Conservation (phyloP, 2,113 vertebrate species). For the Buteo buteo region DNA sequence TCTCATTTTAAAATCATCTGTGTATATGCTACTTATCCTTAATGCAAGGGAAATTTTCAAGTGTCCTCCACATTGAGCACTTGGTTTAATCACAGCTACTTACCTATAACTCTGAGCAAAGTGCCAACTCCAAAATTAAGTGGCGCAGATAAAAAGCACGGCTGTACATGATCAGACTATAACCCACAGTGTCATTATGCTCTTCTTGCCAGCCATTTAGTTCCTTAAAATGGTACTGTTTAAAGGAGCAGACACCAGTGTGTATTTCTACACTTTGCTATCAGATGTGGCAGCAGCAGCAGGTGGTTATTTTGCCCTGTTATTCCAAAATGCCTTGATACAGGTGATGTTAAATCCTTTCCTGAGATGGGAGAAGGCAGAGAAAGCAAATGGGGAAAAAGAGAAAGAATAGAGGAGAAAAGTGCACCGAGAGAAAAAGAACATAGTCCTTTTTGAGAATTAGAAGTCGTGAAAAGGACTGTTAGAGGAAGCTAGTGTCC, state of each 20-base stretch:
- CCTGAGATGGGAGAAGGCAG: neutral
- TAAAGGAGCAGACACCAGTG: neutral
- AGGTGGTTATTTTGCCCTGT: neutral
- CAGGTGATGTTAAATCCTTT: neutral
- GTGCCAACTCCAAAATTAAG: conserved; percentile 4
- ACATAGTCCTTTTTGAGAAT: neutral
- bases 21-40: neutral
- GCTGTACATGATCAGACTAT: neutral
- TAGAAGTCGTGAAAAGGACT: neutral
- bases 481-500: neutral
- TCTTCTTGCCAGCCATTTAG: neutral
- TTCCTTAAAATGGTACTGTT: neutral
- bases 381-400: neutral
- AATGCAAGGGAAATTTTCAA: neutral
- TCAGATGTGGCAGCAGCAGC: neutral
- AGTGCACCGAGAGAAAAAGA: neutral
- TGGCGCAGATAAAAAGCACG: neutral
- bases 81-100: neutral
- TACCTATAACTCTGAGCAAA: conserved; percentile 40
- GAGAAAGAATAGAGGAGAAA: neutral
- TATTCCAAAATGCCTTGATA: neutral
- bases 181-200: neutral
- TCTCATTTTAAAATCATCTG: neutral
- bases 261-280: neutral
- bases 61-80: neutral